Base-by-base conservation (phyloP, 2,113 vertebrate species). In the Verasper variegatus region DNA sequence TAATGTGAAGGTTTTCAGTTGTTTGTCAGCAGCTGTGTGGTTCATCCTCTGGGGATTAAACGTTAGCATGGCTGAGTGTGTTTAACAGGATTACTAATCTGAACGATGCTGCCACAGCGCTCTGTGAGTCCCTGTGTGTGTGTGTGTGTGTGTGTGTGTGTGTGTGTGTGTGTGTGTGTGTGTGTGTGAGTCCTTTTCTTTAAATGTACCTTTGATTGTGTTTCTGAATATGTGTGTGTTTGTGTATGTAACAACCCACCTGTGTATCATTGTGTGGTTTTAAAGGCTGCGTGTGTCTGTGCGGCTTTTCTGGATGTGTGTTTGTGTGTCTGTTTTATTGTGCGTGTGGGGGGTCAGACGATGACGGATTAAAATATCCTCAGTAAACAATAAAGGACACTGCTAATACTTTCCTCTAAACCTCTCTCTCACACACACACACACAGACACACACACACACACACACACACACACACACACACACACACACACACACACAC, bases 21-120 rank as follows among this genome's bases (percentile, higher is more conserved):
- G 69, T 91, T 79, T 84, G 66, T 78, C 63, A 61, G 80, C 58
- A 83, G 82, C 79, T 69, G 58, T 17, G 51, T 7, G 35, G 45
- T 17, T 74, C 81, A 71, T 82, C 82, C 79, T 71, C 56, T 57
- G 68, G 59, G 89, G 90, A 93, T 92, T 93, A 92, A 31, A 61
- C 6, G 68, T 76, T 67, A 78, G 86, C 74, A 72, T 70, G 74
- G 31, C 74, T 83, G 78, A 91, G 89, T 85, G 61, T 65, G 68
- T 87, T 74, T 92, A 94, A 94, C 84, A 80, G 92, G 92, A 94
- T 93, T 92, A 93, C 61, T 70, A 81, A 92, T 91, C 83, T 90
- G 76, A 90, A 68, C 77, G 80, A 67, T 66, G 78, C 77, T 79
- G 81, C 60, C 12, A 0, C 71, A 74, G 64, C 21, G 1, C 42